Percentiles rank a stretch among this genome's conserved stretches.
These are phyloP conservation scores for Vannuccia rotundouncinata DNA, from an alignment of 2,888 invertebrate species.

Conservation along the genomic window DNA sequence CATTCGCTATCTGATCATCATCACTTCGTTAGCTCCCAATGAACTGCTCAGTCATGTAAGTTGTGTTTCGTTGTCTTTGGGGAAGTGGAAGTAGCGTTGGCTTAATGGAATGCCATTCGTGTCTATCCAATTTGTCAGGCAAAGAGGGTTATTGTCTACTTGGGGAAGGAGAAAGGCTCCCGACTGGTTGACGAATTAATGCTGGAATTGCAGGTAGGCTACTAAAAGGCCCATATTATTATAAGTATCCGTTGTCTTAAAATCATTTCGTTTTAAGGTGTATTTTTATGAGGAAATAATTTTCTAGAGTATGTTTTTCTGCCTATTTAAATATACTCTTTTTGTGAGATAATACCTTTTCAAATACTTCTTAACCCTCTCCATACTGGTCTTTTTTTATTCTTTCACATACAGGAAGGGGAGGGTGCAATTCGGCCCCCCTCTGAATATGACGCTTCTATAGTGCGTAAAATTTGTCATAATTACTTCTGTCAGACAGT, in stretches of 20 bases:
- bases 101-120: background rate
- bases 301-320: too few species aligned
- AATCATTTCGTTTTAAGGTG: too few species aligned
- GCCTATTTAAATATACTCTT: too few species aligned
- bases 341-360: too few species aligned
- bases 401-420: too few species aligned
- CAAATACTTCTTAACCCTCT: background rate
- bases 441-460: too few species aligned
- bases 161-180: constrained; percentile 83
- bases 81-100: background rate
- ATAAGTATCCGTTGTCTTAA: too few species aligned
- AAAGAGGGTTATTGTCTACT: constrained; percentile 83
- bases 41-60: constrained; percentile 83
- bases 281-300: too few species aligned
- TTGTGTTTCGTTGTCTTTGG: background rate
- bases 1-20: constrained; percentile 85
- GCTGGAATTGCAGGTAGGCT: constrained; percentile 74
- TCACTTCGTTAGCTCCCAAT: constrained; percentile 92
- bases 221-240: too few species aligned
- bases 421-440: too few species aligned
- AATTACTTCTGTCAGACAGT: too few species aligned
- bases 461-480: too few species aligned
- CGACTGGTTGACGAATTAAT: constrained; percentile 90
- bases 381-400: background rate
- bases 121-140: constrained; percentile 62